Evolutionary conservation across 2,888 invertebrate genomes (phyloP).

Genomic region (Drosophila quinaria): DNA sequence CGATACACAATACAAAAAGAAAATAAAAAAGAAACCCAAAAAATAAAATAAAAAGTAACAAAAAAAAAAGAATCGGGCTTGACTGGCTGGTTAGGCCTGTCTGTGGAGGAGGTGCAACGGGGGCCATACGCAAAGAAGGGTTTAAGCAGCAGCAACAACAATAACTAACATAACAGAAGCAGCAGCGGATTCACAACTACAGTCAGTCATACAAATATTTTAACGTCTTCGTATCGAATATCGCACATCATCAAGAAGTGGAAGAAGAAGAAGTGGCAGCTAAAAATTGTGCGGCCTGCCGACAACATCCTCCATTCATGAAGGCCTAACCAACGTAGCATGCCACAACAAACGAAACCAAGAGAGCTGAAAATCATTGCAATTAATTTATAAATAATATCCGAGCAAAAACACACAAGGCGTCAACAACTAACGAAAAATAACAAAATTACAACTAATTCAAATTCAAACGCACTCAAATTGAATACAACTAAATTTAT

Average conservation of each 20-base stretch:
- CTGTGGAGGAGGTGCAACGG: conserved; percentile 85
- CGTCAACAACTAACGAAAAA: conserved; percentile 12
- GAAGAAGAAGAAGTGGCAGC: conserved; percentile 8
- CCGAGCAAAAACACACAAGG: conserved; percentile 21
- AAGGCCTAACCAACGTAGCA: conserved; percentile 82
- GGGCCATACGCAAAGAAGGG: conserved; percentile 63
- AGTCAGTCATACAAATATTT: not conserved
- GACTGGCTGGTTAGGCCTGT: conserved; percentile 84
- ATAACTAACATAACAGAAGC: conserved; percentile 20
- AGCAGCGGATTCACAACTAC: conserved; percentile 16
- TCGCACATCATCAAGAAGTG: not conserved
- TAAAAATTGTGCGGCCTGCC: conserved; percentile 78
- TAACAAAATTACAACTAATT: conserved; percentile 15
- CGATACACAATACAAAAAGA: conserved; percentile 46
- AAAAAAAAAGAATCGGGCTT: conserved; percentile 34
- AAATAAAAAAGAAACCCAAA: conserved; percentile 17
- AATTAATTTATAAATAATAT: conserved; percentile 39
- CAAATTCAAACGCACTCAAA: conserved; percentile 18
- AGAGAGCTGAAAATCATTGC: conserved; percentile 30
- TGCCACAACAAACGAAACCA: conserved; percentile 15
- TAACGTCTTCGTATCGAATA: conserved; percentile 12
- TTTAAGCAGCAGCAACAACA: conserved; percentile 21
- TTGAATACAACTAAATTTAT: conserved; percentile 18
- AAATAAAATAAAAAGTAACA: not conserved
- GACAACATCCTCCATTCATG: conserved; percentile 85